Percentiles rank a stretch among this genome's conserved stretches.
Conservation (phyloP, 92 coral and sea anemone species). For the Umimayanthus chanpuru region DNA sequence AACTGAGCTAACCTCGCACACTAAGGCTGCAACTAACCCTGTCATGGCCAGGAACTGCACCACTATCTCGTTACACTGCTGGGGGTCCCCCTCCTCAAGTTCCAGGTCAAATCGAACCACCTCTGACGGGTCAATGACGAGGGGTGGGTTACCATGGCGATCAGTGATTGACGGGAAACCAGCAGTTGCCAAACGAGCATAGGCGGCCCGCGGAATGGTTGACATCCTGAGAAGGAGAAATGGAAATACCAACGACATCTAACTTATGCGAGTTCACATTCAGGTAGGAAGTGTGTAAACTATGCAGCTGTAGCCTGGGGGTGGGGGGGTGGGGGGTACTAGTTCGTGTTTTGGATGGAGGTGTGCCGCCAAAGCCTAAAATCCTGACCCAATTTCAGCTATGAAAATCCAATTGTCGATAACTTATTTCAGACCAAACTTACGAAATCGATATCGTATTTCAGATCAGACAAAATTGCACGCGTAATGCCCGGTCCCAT, state of each 20-base stretch:
- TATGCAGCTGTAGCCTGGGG: too few relatives aligned
- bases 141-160: slow-evolving; percentile 97
- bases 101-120: slow-evolving; percentile 75
- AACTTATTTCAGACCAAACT: too few relatives aligned
- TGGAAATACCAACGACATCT: neutral
- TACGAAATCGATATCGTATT: too few relatives aligned
- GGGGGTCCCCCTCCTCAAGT: slow-evolving; percentile 74
- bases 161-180: slow-evolving; percentile 86
- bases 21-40: slow-evolving; percentile 61
- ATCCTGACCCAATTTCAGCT: too few relatives aligned
- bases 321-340: too few relatives aligned
- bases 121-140: slow-evolving; percentile 79
- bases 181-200: slow-evolving; percentile 91
- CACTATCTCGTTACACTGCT: slow-evolving; percentile 87
- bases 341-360: too few relatives aligned
- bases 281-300: too few relatives aligned
- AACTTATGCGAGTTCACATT: too few relatives aligned
- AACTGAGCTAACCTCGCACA: neutral
- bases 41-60: slow-evolving; percentile 94
- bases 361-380: too few relatives aligned
- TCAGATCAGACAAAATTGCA: too few relatives aligned
- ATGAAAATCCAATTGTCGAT: too few relatives aligned
- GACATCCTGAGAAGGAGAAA: slow-evolving; percentile 60
- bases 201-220: slow-evolving; percentile 88
- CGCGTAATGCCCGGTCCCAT: too few relatives aligned